Base-by-base conservation (phyloP, 1,140 invertebrate species). In the Megalonaias nervosa region DNA sequence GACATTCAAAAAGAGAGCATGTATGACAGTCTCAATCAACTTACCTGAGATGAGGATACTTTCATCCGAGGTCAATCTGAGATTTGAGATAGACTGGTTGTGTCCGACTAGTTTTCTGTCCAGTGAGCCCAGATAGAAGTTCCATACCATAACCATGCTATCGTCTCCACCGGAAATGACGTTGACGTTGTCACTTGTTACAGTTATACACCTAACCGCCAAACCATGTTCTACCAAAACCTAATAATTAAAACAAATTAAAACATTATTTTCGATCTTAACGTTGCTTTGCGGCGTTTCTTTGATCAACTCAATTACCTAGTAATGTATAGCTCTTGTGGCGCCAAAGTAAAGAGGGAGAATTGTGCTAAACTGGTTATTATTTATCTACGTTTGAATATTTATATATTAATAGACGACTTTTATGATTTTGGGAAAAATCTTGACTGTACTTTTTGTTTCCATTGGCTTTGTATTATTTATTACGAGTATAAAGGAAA, bases 141-240 rank as follows among this genome's bases (percentile, higher is more conserved):
- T 78, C 57, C 76, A 73, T 1, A 78, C 76, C 31, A 73, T 64
- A 13, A 78, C 74, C 1, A 74, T 38, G 5, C 76, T 71, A 21
- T 74, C 71, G 38, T 69, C 62, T 15, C 76, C 70, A 13, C 65
- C 64, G 21, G 76, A 67, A 14, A 78, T 48, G 14, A 78, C 74
- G 13, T 58, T 73, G 12, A 73, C 65, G 38, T 72, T 73, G 48
- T 72, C 71, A 15, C 19, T 14, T 6, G 76, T 78, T 21, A 78
- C 57, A 9, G 70, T 60, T 31, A 78, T 23, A 23, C 69, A 72
- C 15, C 70, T 64, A 19, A 78, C 71, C 14, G 66, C 17, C 14
- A 67, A 56, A 56, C 60, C 74, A 17, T 78, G 71, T 38, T 78
- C 76, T 3, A 78, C 76, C 12, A 78, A 48, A 69, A 78, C 74